Percentiles rank a stretch among this genome's conserved stretches.
These are phyloP conservation scores for Pangasius krempfi DNA, from an alignment of 2,797 vertebrate species.

Conservation along the genomic window DNA sequence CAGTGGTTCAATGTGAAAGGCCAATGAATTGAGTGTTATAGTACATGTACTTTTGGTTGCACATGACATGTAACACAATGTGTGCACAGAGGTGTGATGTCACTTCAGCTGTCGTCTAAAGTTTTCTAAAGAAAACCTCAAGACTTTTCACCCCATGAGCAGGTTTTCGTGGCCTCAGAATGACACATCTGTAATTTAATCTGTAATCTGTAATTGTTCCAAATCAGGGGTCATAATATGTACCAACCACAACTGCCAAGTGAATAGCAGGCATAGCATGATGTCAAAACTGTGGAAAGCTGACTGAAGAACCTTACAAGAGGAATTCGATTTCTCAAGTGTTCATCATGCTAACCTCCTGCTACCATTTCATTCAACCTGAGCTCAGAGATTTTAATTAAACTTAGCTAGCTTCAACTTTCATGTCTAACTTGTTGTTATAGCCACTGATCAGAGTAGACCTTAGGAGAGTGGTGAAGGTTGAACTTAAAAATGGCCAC, in stretches of 20 bases:
- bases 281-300: not conserved
- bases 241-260: not conserved
- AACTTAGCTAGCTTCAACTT: not conserved
- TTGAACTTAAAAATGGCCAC: not conserved
- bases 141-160: not conserved
- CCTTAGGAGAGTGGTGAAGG: not conserved
- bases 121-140: not conserved
- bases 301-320: not conserved
- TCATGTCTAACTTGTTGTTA: not conserved
- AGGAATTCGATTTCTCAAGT: not conserved
- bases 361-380: not conserved
- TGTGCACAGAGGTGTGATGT: not conserved
- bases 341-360: not conserved
- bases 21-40: not conserved
- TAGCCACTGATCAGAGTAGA: not conserved
- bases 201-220: not conserved
- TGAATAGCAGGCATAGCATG: not conserved
- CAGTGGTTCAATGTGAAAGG: constrained; percentile 23
- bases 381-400: not conserved
- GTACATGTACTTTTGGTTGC: not conserved
- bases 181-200: not conserved
- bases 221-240: not conserved
- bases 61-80: not conserved
- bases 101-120: not conserved
- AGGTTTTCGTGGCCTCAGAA: not conserved